phyloP scores from a whole-genome alignment of 1,140 invertebrate genomes.

The Drosophila busckii region DNA sequence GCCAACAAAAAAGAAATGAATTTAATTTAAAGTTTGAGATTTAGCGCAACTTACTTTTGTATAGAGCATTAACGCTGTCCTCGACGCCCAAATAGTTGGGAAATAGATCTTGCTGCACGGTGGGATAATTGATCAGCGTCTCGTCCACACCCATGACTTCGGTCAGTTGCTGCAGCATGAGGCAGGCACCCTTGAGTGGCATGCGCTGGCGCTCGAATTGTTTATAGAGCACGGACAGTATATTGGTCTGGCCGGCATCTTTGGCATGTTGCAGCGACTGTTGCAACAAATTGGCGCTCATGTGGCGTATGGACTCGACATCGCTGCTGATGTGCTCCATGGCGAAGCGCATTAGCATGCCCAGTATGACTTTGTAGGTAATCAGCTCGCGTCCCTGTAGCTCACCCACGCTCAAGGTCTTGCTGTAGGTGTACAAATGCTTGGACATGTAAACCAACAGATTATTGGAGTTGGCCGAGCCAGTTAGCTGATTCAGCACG shows the following conservation, averaged over 20 bases:
- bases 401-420: conserved; percentile 5
- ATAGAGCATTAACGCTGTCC: conserved; percentile 57
- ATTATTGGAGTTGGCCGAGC: conserved; percentile 23
- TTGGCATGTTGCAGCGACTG: conserved; percentile 30
- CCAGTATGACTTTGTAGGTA: conserved; percentile 14
- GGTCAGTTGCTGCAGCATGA: conserved; percentile 46
- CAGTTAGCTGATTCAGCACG: conserved; percentile 1
- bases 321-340: conserved; percentile 79
- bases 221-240: conserved; percentile 21
- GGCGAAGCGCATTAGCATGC: conserved; percentile 66
- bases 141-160: conserved; percentile 35
- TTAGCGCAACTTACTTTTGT: conserved; percentile 44
- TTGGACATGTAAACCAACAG: conserved; percentile 50
- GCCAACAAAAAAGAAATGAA: neutral
- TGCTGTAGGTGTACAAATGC: conserved; percentile 45
- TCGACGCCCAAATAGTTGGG: conserved; percentile 43
- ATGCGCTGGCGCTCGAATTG: conserved; percentile 27
- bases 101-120: conserved; percentile 52
- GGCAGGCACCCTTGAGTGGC: conserved; percentile 34
- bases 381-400: neutral
- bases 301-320: conserved; percentile 81
- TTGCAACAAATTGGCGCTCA: conserved; percentile 78
- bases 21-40: neutral
- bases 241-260: neutral
- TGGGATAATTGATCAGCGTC: conserved; percentile 47